phyloP scores from a whole-genome alignment of 2,797 vertebrate species.

The Cossypha niveicapilla region DNA sequence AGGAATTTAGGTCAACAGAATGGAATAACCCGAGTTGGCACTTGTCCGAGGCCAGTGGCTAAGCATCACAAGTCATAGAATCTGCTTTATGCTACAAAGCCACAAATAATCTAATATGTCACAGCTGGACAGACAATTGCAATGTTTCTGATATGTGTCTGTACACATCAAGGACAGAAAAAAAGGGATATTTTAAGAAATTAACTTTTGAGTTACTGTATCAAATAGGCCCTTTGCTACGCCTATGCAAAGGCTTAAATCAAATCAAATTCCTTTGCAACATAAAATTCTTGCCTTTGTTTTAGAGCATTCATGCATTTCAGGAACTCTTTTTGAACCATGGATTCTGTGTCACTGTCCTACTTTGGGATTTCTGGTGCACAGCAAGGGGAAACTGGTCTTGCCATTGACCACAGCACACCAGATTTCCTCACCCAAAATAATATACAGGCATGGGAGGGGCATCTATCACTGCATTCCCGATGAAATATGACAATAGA shows the following conservation, averaged over 20 bases:
- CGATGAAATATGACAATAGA: background rate
- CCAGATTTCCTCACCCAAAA: background rate
- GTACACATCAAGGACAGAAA: background rate
- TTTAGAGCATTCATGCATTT: constrained; percentile 40
- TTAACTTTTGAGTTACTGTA: background rate
- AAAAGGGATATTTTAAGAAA: background rate
- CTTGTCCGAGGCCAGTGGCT: background rate
- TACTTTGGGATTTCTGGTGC: constrained; percentile 3
- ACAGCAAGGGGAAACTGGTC: background rate
- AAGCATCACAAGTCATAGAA: constrained; percentile 35
- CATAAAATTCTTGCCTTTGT: constrained; percentile 24
- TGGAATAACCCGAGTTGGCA: constrained; percentile 40
- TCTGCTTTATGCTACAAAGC: constrained; percentile 26
- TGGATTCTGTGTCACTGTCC: background rate
- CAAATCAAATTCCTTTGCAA: background rate
- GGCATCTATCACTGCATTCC: background rate
- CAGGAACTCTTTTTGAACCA: background rate
- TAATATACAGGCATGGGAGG: background rate
- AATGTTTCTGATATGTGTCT: background rate
- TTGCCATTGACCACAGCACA: background rate
- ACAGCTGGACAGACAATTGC: background rate
- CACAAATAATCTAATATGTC: constrained; percentile 18
- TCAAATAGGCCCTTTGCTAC: background rate
- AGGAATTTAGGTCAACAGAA: constrained; percentile 59
- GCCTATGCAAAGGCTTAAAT: background rate